Conservation (phyloP, 2,888 invertebrate genomes). For the Lochmaea crataegi region DNA sequence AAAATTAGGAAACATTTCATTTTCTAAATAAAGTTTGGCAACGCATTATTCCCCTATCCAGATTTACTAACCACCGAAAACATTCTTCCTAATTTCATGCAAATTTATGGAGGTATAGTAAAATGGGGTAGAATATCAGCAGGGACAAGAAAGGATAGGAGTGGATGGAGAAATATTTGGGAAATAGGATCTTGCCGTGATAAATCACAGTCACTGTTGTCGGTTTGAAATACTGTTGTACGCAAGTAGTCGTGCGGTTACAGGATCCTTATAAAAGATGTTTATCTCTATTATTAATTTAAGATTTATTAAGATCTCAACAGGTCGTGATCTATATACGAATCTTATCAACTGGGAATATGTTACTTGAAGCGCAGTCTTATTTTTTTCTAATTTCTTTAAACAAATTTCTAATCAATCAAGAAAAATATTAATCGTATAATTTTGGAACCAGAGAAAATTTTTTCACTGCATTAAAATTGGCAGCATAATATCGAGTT, state of each 20-base stretch:
- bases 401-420: background rate
- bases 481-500: too few species aligned
- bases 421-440: too few species aligned
- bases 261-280: conserved; percentile 21
- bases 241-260: conserved; percentile 20
- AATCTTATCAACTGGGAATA: background rate
- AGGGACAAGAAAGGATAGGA: conserved; percentile 17
- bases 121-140: conserved; percentile 38
- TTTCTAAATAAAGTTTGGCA: background rate
- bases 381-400: too few species aligned
- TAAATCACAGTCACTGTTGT: conserved; percentile 18
- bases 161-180: conserved; percentile 19
- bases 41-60: background rate
- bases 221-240: conserved; percentile 25
- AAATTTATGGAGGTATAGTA: conserved; percentile 36
- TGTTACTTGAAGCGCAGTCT: background rate
- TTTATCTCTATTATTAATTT: conserved; percentile 22
- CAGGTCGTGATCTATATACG: background rate
- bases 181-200: conserved; percentile 16
- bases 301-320: conserved; percentile 14
- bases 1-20: too few species aligned
- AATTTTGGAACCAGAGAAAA: too few species aligned
- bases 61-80: conserved; percentile 32
- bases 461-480: too few species aligned
- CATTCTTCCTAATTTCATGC: conserved; percentile 35